Percentiles rank a stretch among this genome's conserved stretches.
Conservation (phyloP, 2,113 vertebrate species). For the Crotalus viridis region DNA sequence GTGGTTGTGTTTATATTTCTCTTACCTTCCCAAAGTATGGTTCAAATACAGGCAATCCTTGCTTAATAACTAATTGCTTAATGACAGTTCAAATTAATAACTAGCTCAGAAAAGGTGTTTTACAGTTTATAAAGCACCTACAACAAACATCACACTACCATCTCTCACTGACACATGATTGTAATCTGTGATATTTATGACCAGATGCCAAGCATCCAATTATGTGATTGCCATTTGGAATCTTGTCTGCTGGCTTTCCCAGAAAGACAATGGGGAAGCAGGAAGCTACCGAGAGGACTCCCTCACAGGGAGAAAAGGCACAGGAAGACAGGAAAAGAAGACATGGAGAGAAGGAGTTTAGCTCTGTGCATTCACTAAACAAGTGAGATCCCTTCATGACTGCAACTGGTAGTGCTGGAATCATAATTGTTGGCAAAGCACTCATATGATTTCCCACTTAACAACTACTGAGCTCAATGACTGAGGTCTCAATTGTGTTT, state of each 20-base stretch:
- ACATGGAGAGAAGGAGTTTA: neutral
- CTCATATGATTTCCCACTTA: neutral
- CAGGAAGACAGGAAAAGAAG: neutral
- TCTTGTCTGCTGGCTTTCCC: neutral
- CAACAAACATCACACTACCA: neutral
- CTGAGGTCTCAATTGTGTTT: neutral
- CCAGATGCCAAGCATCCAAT: neutral
- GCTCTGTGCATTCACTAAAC: neutral
- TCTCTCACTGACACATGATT: neutral
- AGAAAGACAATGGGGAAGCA: neutral
- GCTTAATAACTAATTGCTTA: neutral
- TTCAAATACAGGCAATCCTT: neutral
- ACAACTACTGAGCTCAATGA: neutral
- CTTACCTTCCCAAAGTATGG: neutral
- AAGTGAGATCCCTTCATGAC: neutral
- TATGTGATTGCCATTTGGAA: neutral
- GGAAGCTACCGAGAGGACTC: neutral
- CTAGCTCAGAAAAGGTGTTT: neutral
- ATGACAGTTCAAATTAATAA: neutral
- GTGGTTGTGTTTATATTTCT: neutral
- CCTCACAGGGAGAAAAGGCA: neutral
- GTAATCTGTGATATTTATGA: neutral
- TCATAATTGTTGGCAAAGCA: neutral
- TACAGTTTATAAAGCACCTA: neutral
- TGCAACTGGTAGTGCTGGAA: neutral